Evolutionary conservation across 1,140 invertebrate species (phyloP).

Genomic region (Trachymyrmex septentrionalis): DNA sequence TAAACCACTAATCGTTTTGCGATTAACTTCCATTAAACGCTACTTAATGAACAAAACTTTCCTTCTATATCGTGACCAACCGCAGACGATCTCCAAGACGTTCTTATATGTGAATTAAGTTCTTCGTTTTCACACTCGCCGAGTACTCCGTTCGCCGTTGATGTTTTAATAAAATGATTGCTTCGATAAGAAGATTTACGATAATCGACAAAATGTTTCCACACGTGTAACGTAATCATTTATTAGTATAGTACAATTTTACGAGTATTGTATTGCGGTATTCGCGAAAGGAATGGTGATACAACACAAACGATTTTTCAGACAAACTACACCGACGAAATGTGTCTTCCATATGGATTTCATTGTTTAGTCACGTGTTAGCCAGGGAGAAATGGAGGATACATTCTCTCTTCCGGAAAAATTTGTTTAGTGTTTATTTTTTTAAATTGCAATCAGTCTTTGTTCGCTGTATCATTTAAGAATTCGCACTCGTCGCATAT

Average conservation of each 20-base stretch:
- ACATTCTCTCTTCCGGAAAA: background rate
- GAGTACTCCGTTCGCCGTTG: background rate
- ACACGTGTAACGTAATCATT: background rate
- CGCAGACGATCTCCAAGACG: constrained; percentile 24
- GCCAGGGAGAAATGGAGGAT: background rate
- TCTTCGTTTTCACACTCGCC: constrained; percentile 30
- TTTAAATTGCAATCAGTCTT: background rate
- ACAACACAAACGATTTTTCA: background rate
- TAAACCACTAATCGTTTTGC: constrained; percentile 85
- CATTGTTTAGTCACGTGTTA: constrained; percentile 40
- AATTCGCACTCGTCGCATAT: background rate
- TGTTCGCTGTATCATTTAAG: background rate
- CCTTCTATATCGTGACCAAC: constrained; percentile 30
- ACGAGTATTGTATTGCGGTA: background rate
- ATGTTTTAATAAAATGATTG: background rate
- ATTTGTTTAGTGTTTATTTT: background rate
- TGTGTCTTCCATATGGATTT: constrained; percentile 22
- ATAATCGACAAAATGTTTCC: background rate
- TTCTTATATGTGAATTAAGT: constrained; percentile 15
- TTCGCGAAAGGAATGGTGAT: background rate
- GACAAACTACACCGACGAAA: background rate
- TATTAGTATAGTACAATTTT: background rate
- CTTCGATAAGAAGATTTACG: background rate
- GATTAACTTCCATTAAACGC: constrained; percentile 86
- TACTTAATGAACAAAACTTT: constrained; percentile 83